phyloP scores from a whole-genome alignment of 2,797 vertebrate species.

The Sorex maritimensis region DNA sequence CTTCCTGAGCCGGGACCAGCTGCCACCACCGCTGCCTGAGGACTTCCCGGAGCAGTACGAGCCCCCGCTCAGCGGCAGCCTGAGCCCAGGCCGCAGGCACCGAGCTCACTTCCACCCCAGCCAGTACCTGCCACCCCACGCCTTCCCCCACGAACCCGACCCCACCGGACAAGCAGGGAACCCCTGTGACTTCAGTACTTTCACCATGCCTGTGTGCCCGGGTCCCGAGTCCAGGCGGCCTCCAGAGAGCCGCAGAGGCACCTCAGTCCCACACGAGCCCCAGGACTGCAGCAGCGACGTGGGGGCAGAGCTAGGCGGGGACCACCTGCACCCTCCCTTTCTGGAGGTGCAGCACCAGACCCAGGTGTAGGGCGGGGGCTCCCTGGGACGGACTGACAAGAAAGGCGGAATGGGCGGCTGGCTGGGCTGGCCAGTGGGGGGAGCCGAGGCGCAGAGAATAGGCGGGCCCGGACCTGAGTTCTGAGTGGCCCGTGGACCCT shows the following conservation, averaged over 20 bases:
- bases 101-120: slow-evolving; percentile 97
- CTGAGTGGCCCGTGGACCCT: not conserved
- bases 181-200: slow-evolving; percentile 80
- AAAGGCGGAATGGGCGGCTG: not conserved
- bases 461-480: not conserved
- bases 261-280: slow-evolving; percentile 95
- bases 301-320: not conserved
- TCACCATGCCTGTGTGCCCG: no score
- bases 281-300: not conserved
- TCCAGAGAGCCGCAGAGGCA: slow-evolving; percentile 93
- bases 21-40: slow-evolving; percentile 95
- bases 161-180: not conserved
- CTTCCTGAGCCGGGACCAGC: slow-evolving; percentile 96
- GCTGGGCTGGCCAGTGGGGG: no score
- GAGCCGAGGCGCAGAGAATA: no score
- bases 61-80: slow-evolving; percentile 92
- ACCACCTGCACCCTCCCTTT: slow-evolving; percentile 91
- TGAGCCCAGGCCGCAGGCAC: slow-evolving; percentile 92
- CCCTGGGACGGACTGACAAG: not conserved
- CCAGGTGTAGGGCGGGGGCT: slow-evolving; percentile 93
- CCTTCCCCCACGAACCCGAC: slow-evolving; percentile 91
- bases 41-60: slow-evolving; percentile 94
- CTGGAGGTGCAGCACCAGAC: slow-evolving; percentile 96
- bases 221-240: slow-evolving; percentile 80
- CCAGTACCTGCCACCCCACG: slow-evolving; percentile 98